phyloP scores from a whole-genome alignment of 1,140 invertebrate species.

The Drosophila repleta region DNA sequence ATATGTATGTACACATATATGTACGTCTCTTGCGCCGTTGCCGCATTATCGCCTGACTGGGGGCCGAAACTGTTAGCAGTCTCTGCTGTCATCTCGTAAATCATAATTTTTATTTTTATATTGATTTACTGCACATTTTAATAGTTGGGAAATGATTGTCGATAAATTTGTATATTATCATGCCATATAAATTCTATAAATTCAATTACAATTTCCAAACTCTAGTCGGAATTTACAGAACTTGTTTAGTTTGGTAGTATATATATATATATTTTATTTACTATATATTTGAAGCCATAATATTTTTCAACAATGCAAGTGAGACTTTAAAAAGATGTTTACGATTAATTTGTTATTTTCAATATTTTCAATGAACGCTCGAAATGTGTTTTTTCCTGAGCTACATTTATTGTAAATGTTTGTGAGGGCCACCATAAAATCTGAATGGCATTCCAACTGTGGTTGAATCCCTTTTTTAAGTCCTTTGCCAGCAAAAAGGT shows the following conservation, averaged over 20 bases:
- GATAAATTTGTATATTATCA: conserved; percentile 22
- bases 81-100: conserved; percentile 4
- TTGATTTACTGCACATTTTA: conserved; percentile 31
- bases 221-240: not conserved
- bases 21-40: too few relatives aligned
- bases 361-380: too few relatives aligned
- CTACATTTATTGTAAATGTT: not conserved
- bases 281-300: too few relatives aligned
- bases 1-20: not conserved
- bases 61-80: not conserved
- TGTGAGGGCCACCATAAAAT: too few relatives aligned
- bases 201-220: conserved; percentile 16
- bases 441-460: too few relatives aligned
- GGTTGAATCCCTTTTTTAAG: not conserved
- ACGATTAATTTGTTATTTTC: too few relatives aligned
- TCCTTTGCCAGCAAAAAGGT: too few relatives aligned
- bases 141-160: conserved; percentile 40
- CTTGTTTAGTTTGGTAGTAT: not conserved
- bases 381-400: not conserved
- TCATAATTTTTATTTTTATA: not conserved
- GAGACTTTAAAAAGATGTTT: too few relatives aligned
- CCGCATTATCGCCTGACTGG: not conserved
- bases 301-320: too few relatives aligned
- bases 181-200: conserved; percentile 10
- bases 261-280: too few relatives aligned